phyloP scores from a whole-genome alignment of 2,888 invertebrate species.

The Neoitamus cyanurus region DNA sequence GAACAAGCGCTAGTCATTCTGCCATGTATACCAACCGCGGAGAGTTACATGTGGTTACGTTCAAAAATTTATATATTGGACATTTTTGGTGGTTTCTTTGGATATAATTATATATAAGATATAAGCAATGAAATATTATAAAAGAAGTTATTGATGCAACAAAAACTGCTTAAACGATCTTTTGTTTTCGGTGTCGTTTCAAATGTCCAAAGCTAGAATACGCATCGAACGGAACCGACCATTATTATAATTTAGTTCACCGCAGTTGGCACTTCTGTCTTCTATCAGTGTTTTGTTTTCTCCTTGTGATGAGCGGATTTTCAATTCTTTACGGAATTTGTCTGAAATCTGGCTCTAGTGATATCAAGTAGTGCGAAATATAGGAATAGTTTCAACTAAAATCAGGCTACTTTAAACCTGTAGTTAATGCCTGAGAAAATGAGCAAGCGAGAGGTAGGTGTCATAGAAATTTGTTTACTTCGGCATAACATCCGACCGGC shows the following conservation, averaged over 20 bases:
- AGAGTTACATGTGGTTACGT: not conserved
- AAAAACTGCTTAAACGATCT: too few species aligned
- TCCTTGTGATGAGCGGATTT: not conserved
- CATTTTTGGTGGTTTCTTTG: too few species aligned
- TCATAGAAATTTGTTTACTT: not conserved
- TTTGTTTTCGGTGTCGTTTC: too few species aligned
- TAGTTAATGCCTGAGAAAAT: slow-evolving; percentile 53
- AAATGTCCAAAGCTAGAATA: too few species aligned
- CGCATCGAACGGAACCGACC: not conserved
- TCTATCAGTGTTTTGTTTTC: not conserved
- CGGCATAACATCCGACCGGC: not conserved
- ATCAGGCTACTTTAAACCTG: not conserved
- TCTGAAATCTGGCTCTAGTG: slow-evolving; percentile 30
- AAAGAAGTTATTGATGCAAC: too few species aligned
- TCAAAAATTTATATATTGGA: too few species aligned
- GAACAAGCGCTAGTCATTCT: slow-evolving; percentile 64
- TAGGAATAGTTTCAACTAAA: not conserved
- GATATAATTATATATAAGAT: too few species aligned
- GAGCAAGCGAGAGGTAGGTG: slow-evolving; percentile 62
- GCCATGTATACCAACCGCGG: slow-evolving; percentile 56
- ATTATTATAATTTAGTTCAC: not conserved
- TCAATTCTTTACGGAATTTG: not conserved
- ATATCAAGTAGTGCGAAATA: not conserved
- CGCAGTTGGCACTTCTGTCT: not conserved
- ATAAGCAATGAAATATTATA: too few species aligned